Conservation (phyloP, 2,888 invertebrate species). For the Conus canariensis region DNA sequence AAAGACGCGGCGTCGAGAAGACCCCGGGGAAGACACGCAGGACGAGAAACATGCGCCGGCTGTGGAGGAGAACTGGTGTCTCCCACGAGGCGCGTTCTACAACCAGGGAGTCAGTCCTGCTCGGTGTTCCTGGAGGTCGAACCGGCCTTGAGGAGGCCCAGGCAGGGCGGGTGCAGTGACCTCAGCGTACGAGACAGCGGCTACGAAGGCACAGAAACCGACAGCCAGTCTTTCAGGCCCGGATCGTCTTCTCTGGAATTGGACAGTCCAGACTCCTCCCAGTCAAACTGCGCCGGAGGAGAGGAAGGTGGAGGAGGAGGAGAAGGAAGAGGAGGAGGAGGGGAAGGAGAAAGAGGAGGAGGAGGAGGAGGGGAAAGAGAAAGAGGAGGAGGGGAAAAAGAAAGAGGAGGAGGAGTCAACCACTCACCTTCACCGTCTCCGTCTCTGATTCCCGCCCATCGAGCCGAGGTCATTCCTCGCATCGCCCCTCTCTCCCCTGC, state of each 20-base stretch:
- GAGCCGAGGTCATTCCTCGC: background rate
- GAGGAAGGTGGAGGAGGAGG: background rate
- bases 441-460: background rate
- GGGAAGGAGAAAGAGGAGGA: background rate
- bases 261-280: conserved; percentile 14
- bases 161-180: background rate
- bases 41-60: background rate
- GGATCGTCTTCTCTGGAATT: background rate
- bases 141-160: background rate
- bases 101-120: background rate
- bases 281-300: background rate
- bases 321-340: background rate
- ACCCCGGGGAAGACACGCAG: background rate
- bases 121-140: background rate
- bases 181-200: conserved; percentile 35
- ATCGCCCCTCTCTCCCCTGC: background rate
- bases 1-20: background rate
- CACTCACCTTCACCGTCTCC: background rate
- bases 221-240: conserved; percentile 12
- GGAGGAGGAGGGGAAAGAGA: background rate
- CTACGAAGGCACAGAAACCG: conserved; percentile 45
- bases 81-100: background rate
- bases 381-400: background rate
- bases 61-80: background rate
- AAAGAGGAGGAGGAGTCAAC: background rate